A percentile compares a stretch with the other conserved stretches of the same genome.
These are phyloP conservation scores for Priocnemis perturbator DNA, from an alignment of 2,888 invertebrate species.

Conservation along the genomic window DNA sequence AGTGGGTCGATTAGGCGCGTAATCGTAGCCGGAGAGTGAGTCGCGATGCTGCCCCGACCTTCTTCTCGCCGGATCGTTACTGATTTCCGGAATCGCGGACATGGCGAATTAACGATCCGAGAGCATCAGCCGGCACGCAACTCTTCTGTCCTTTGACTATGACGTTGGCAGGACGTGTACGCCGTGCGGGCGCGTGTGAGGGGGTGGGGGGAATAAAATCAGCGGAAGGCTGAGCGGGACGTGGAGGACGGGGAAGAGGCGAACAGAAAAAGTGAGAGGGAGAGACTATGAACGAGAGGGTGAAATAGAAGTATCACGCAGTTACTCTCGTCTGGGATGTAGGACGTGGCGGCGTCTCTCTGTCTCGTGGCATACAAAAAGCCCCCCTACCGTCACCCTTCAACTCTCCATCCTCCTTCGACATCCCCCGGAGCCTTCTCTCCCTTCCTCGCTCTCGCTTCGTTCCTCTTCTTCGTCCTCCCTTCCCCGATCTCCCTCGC, in stretches of 20 bases:
- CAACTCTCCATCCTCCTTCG: neutral
- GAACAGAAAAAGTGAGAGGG: neutral
- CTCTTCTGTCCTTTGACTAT: neutral
- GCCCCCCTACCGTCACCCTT: slow-evolving; percentile 17
- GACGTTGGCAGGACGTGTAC: neutral
- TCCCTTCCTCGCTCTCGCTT: neutral
- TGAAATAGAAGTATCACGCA: slow-evolving; percentile 1
- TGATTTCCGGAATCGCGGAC: neutral
- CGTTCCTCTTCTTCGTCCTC: neutral
- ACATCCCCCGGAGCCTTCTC: neutral
- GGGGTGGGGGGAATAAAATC: neutral
- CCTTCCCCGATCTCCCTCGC: neutral
- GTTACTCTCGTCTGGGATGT: slow-evolving; percentile 40
- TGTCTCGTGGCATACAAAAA: slow-evolving; percentile 58
- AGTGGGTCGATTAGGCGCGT: too few relatives aligned
- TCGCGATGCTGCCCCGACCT: neutral
- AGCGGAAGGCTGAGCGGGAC: neutral
- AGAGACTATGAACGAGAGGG: neutral
- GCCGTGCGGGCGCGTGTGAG: too few relatives aligned
- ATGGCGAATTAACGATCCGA: slow-evolving; percentile 3
- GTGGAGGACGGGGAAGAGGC: neutral
- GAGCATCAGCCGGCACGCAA: slow-evolving; percentile 1
- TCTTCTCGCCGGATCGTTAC: neutral
- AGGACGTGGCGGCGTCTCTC: slow-evolving; percentile 57
- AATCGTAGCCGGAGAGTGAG: too few relatives aligned